phyloP scores from a whole-genome alignment of 2,113 vertebrate genomes.

The Bufo bufo region DNA sequence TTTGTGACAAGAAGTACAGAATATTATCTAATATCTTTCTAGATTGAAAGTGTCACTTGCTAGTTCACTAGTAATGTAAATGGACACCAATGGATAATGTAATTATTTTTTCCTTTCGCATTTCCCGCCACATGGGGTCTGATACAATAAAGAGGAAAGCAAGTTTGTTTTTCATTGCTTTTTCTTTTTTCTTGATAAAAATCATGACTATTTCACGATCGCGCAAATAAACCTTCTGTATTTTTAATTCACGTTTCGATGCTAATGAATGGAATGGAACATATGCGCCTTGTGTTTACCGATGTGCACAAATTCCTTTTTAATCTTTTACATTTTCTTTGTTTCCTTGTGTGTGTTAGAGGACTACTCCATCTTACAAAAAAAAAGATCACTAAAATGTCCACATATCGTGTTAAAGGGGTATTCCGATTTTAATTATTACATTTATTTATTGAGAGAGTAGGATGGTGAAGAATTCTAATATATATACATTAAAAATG shows the following conservation, averaged over 20 bases:
- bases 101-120: not conserved
- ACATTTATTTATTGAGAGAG: no score
- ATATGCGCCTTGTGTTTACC: not conserved
- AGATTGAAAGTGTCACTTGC: not conserved
- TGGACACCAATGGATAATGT: not conserved
- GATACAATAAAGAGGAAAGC: conserved; percentile 7
- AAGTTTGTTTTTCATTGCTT: not conserved
- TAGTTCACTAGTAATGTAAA: not conserved
- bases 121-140: not conserved
- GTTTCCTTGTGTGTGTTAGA: not conserved
- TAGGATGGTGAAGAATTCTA: no score
- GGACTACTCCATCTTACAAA: not conserved
- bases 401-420: not conserved
- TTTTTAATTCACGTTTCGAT: not conserved
- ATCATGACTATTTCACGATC: not conserved
- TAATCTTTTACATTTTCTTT: not conserved
- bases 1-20: not conserved
- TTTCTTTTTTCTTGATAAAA: not conserved
- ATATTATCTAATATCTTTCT: not conserved
- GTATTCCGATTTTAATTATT: no score
- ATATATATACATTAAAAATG: no score
- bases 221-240: not conserved
- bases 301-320: not conserved
- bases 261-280: not conserved
- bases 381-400: not conserved